A percentile compares a stretch with the other conserved stretches of the same genome.
Conservation (phyloP, 2,113 vertebrate genomes). For the Microcebus murinus region DNA sequence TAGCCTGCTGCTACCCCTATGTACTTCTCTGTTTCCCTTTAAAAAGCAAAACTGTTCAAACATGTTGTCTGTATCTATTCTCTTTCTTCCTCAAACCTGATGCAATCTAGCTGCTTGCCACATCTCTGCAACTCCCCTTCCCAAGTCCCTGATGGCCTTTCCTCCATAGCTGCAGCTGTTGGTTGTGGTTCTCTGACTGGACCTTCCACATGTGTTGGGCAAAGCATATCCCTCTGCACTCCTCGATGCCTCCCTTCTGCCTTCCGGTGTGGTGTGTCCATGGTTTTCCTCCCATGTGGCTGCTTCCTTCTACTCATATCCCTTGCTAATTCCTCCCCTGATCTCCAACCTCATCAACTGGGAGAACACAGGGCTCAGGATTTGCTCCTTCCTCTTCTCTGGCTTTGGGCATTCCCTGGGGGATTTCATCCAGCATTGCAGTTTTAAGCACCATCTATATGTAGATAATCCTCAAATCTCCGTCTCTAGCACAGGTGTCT, state of each 20-base stretch:
- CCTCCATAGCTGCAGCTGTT: not conserved
- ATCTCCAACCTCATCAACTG: not conserved
- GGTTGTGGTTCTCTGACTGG: not conserved
- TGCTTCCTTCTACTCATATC: not conserved
- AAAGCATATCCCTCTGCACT: not conserved
- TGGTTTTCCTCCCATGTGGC: not conserved
- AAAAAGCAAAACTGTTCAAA: not conserved
- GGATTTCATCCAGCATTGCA: not conserved
- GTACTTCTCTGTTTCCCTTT: not conserved
- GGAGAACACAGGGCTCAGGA: not conserved
- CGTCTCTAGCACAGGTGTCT: not conserved
- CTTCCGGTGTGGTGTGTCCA: not conserved
- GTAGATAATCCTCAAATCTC: not conserved
- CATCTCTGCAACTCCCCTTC: not conserved
- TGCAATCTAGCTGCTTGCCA: fast-evolving
- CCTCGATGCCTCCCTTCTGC: not conserved
- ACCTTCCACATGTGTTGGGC: not conserved
- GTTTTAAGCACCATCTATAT: not conserved
- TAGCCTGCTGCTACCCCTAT: not conserved
- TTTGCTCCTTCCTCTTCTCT: not conserved
- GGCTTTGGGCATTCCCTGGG: fast-evolving
- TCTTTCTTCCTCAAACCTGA: not conserved
- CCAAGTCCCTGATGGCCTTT: too few species aligned
- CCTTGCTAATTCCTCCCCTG: not conserved
- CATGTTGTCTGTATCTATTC: not conserved